A percentile compares a stretch with the other conserved stretches of the same genome.
phyloP scores from a whole-genome alignment of 2,888 invertebrate species.

The Pogonocherus hispidulus region DNA sequence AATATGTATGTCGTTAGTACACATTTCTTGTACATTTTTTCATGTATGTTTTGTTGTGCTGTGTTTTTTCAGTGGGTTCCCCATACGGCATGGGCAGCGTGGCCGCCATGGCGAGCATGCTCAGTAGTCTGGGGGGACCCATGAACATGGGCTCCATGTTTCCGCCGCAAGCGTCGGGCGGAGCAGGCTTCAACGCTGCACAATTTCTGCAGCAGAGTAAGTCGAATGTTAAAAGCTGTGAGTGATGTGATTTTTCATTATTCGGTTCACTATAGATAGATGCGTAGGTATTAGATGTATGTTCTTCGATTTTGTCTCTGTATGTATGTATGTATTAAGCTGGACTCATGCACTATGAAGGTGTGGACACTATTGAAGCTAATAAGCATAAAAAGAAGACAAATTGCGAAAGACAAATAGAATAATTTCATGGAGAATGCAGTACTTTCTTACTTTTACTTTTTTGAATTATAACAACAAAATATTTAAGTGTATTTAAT shows the following conservation, averaged over 20 bases:
- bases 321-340: not conserved
- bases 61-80: constrained; percentile 58
- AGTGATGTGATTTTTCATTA: constrained; percentile 45
- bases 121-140: constrained; percentile 67
- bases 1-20: too few relatives aligned
- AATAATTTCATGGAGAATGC: too few relatives aligned
- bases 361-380: not conserved
- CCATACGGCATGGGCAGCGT: constrained; percentile 67
- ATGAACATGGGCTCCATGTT: constrained; percentile 64
- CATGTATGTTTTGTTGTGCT: constrained; percentile 42
- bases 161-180: constrained; percentile 54
- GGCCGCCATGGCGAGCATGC: constrained; percentile 69
- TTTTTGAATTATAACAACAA: too few relatives aligned
- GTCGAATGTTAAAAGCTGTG: constrained; percentile 65
- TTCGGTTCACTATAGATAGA: constrained; percentile 6
- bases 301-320: not conserved
- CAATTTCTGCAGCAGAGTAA: constrained; percentile 90
- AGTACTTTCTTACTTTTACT: too few relatives aligned
- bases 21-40: constrained; percentile 1
- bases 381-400: too few relatives aligned
- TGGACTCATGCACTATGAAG: not conserved
- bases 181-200: constrained; percentile 78
- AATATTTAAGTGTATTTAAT: too few relatives aligned
- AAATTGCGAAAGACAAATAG: too few relatives aligned
- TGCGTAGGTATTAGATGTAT: constrained; percentile 17